These are phyloP conservation scores for Herminia tarsipennalis DNA, from an alignment of 2,888 invertebrate species.

Conservation along the genomic window DNA sequence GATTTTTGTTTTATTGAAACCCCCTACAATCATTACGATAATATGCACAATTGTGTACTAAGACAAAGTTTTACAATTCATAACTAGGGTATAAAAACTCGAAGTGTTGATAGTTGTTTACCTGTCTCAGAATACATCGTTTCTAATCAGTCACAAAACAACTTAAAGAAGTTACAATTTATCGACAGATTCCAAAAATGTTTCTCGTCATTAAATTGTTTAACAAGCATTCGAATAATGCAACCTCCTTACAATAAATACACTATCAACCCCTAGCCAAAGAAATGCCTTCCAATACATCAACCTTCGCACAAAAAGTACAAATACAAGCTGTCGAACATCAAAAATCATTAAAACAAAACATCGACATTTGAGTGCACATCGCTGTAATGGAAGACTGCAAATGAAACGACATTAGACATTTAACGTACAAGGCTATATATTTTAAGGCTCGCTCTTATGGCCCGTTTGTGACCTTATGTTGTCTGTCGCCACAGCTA, in stretches of 20 bases:
- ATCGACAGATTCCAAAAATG: too few species aligned
- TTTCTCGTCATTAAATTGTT: too few species aligned
- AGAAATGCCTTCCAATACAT: conserved; percentile 5
- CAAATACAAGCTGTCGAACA: conserved; percentile 22
- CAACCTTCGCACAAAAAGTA: conserved; percentile 16
- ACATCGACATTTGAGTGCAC: conserved; percentile 44
- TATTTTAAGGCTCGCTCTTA: conserved; percentile 74
- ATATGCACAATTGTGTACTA: too few species aligned
- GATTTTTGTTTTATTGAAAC: too few species aligned
- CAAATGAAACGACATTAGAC: conserved; percentile 79
- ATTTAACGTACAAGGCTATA: conserved; percentile 80
- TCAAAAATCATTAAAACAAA: conserved; percentile 44
- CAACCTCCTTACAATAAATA: neutral
- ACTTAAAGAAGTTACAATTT: too few species aligned
- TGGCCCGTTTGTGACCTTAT: conserved; percentile 80
- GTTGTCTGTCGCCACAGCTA: conserved; percentile 78
- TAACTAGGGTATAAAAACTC: too few species aligned
- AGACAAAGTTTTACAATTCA: too few species aligned
- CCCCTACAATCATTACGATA: too few species aligned
- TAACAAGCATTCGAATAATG: too few species aligned
- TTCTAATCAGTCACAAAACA: too few species aligned
- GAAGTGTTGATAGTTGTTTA: too few species aligned
- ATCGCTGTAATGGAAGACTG: conserved; percentile 60
- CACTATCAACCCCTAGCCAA: neutral
- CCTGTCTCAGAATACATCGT: too few species aligned